Evolutionary conservation across 2,888 invertebrate species (phyloP).

Genomic region (Drosophila prostipennis): DNA sequence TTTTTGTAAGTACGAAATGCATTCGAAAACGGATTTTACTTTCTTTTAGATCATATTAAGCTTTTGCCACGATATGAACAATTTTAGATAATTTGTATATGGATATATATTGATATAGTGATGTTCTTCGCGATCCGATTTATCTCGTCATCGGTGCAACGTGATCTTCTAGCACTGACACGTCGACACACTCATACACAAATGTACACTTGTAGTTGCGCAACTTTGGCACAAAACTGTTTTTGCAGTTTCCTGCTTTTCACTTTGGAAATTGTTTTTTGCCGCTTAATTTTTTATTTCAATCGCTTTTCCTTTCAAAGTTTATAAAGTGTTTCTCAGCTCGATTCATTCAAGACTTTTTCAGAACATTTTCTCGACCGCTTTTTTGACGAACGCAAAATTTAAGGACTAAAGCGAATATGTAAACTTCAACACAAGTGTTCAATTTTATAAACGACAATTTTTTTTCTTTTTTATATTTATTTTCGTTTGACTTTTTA

Average conservation of each 20-base stretch:
- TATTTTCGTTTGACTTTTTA: conserved; percentile 33
- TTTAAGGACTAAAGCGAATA: conserved; percentile 71
- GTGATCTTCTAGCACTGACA: conserved; percentile 8
- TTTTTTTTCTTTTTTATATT: conserved; percentile 18
- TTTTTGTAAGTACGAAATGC: conserved; percentile 60
- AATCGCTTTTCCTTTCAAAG: conserved; percentile 35
- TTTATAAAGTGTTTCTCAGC: conserved; percentile 37
- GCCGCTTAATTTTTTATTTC: conserved; percentile 19
- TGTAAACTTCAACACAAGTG: conserved; percentile 72
- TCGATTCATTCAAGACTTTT: conserved; percentile 34
- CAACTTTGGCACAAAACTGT: conserved; percentile 50
- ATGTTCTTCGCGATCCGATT: conserved; percentile 34
- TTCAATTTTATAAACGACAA: conserved; percentile 59
- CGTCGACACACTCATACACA: conserved; percentile 47
- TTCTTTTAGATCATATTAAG: conserved; percentile 43
- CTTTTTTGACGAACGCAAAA: conserved; percentile 70
- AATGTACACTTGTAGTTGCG: conserved; percentile 38
- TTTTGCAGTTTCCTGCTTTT: conserved; percentile 16
- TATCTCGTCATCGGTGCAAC: conserved; percentile 33
- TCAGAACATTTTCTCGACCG: conserved; percentile 55
- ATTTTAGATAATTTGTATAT: conserved; percentile 57
- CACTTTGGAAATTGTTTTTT: conserved; percentile 24
- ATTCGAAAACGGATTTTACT: conserved; percentile 63
- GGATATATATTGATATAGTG: conserved; percentile 49
- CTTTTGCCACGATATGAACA: conserved; percentile 74